phyloP scores from a whole-genome alignment of 2,797 vertebrate genomes.

The Bufotes viridis region DNA sequence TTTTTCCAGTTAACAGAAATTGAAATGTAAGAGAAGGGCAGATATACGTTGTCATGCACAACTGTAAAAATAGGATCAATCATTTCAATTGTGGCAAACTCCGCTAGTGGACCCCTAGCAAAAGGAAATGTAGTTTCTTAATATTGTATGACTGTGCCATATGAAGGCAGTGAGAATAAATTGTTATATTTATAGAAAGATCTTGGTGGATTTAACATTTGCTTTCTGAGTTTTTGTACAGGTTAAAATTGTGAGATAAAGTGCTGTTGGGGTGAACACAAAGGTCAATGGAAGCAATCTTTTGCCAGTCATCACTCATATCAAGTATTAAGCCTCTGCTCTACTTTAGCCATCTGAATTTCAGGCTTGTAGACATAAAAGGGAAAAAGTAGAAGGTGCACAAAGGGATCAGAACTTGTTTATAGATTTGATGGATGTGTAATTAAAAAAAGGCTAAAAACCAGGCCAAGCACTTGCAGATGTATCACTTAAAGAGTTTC shows the following conservation, averaged over 20 bases:
- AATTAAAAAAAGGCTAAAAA: background rate
- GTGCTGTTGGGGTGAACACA: background rate
- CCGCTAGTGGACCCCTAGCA: background rate
- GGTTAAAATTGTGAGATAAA: constrained; percentile 3
- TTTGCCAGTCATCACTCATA: constrained; percentile 20
- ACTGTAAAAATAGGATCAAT: constrained; percentile 6
- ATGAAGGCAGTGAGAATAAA: background rate
- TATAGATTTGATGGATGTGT: background rate
- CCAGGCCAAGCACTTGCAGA: background rate
- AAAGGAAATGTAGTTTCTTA: background rate
- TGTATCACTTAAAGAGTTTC: background rate
- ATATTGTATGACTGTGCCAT: background rate
- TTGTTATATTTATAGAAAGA: background rate
- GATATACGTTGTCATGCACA: constrained; percentile 9
- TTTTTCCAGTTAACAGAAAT: constrained; percentile 3
- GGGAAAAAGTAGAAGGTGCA: constrained; percentile 1
- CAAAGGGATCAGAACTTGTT: background rate
- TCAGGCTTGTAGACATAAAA: constrained; percentile 16
- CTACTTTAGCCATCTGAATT: background rate
- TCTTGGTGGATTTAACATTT: background rate
- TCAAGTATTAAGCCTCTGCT: background rate
- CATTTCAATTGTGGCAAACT: constrained; percentile 1
- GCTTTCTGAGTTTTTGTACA: background rate
- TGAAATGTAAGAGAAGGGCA: background rate
- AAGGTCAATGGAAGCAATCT: constrained; percentile 6